A percentile compares a stretch with the other conserved stretches of the same genome.
Conservation (phyloP, 2,113 vertebrate genomes). For the Carlito syrichta region DNA sequence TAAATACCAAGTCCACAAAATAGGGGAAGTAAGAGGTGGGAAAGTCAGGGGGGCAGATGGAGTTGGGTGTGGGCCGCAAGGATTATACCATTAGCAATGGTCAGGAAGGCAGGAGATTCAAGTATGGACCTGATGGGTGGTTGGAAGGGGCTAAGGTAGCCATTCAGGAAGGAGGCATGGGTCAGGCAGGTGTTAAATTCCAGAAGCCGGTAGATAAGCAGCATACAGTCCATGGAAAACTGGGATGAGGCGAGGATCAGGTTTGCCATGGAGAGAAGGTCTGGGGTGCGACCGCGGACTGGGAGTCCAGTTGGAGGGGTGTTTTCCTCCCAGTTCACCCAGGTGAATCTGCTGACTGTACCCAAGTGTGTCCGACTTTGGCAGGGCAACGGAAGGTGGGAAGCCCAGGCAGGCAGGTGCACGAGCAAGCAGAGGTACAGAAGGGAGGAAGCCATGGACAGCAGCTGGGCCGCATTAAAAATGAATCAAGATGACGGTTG, state of each 20-base stretch:
- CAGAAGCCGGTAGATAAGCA: slow-evolving; percentile 54
- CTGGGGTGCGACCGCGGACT: background rate
- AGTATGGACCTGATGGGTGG: background rate
- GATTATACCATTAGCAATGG: too few species aligned
- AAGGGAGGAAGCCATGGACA: slow-evolving; percentile 23
- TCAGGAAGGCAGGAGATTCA: background rate
- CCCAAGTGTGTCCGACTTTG: background rate
- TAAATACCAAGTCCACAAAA: background rate
- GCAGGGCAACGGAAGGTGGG: background rate
- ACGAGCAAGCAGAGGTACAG: background rate
- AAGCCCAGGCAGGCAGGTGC: slow-evolving; percentile 10
- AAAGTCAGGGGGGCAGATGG: background rate
- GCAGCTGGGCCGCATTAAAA: slow-evolving; percentile 62
- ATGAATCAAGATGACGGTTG: slow-evolving; percentile 51
- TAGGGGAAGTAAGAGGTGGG: background rate
- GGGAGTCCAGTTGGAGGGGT: background rate
- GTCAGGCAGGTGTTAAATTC: slow-evolving; percentile 62
- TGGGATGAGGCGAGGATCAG: background rate
- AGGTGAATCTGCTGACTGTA: background rate
- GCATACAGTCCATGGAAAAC: slow-evolving; percentile 49
- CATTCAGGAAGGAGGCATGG: background rate
- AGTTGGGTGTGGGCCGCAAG: background rate
- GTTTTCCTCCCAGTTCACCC: background rate
- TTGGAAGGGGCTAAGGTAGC: background rate
- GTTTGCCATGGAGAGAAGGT: background rate